phyloP scores from a whole-genome alignment of 2,888 invertebrate genomes.

The Aricia artaxerxes region DNA sequence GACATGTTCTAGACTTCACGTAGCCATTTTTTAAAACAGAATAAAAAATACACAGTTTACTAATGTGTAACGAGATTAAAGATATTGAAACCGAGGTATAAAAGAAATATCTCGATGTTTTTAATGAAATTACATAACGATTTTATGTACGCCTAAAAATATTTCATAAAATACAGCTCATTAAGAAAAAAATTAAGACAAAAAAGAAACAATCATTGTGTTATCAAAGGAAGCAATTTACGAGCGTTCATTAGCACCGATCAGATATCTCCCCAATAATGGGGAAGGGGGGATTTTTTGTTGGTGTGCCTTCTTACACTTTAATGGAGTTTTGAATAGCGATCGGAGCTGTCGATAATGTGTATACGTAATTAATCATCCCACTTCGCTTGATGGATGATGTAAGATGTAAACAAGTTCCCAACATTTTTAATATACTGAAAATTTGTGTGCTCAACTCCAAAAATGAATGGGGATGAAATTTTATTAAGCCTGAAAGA shows the following conservation, averaged over 20 bases:
- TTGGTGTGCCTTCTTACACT: constrained; percentile 33
- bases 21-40: neutral
- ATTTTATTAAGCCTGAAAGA: constrained; percentile 20
- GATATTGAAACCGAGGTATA: no score
- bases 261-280: constrained; percentile 32
- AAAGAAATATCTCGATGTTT: no score
- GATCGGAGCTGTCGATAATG: constrained; percentile 54
- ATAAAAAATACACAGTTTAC: no score
- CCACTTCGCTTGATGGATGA: constrained; percentile 52
- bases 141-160: neutral
- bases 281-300: constrained; percentile 29
- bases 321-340: constrained; percentile 35
- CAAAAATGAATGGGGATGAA: constrained; percentile 22
- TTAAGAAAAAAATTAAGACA: constrained; percentile 24
- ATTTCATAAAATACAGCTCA: neutral
- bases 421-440: constrained; percentile 46
- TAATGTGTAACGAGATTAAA: no score
- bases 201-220: constrained; percentile 29
- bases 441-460: constrained; percentile 25
- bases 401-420: constrained; percentile 50
- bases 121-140: neutral
- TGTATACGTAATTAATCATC: constrained; percentile 56
- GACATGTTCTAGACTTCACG: neutral
- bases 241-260: constrained; percentile 33
- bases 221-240: constrained; percentile 31